A percentile compares a stretch with the other conserved stretches of the same genome.
Conservation (phyloP, 2,113 vertebrate genomes). For the Oxygymnocypris stewartii region DNA sequence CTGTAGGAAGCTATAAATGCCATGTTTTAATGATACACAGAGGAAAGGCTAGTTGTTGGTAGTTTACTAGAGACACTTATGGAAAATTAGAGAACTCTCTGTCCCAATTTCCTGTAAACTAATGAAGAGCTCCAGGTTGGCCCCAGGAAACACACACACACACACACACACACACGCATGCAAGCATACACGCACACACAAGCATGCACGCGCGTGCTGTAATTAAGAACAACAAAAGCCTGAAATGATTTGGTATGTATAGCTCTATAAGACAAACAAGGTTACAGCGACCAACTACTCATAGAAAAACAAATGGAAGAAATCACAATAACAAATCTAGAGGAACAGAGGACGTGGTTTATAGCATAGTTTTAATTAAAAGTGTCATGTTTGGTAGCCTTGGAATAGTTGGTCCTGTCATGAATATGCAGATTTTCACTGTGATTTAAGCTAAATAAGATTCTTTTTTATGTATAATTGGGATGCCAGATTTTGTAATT, state of each 20-base stretch:
- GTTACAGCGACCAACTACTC: neutral
- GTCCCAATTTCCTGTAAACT: slow-evolving; percentile 52
- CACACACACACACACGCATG: neutral
- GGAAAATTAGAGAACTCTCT: slow-evolving; percentile 51
- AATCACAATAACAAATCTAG: neutral
- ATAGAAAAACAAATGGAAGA: neutral
- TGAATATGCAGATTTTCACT: neutral
- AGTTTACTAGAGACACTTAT: slow-evolving; percentile 64
- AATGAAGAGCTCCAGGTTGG: slow-evolving; percentile 52
- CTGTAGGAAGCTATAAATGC: slow-evolving; percentile 65
- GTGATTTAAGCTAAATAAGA: neutral
- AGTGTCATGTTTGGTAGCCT: neutral
- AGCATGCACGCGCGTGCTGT: neutral
- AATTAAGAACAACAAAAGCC: neutral
- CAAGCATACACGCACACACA: too few species aligned
- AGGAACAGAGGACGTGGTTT: neutral
- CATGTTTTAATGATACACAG: slow-evolving; percentile 66
- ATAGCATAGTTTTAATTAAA: neutral
- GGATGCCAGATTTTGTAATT: neutral
- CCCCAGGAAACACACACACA: slow-evolving; percentile 41
- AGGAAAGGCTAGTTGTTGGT: slow-evolving; percentile 58
- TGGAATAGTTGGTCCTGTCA: neutral
- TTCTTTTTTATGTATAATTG: neutral
- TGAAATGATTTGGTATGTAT: neutral
- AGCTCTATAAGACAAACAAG: neutral